Percentiles rank a stretch among this genome's conserved stretches.
Conservation (phyloP, 2,888 invertebrate genomes). For the Drosophila quasianomalipes region DNA sequence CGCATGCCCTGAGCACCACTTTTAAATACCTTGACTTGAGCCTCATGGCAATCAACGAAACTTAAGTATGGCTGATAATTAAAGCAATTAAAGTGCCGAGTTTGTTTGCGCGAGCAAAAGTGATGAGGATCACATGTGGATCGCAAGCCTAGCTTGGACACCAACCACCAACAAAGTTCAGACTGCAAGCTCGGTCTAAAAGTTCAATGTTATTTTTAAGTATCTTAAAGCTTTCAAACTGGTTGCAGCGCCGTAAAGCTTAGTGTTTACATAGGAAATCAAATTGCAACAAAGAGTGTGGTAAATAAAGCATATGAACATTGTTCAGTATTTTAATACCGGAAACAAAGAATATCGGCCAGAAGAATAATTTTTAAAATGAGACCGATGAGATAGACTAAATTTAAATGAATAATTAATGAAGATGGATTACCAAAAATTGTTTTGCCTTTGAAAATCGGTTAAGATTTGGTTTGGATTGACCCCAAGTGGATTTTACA, state of each 20-base stretch:
- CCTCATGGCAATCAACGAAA: conserved; percentile 41
- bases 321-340: conserved; percentile 11
- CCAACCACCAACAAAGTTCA: conserved; percentile 29
- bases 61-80: conserved; percentile 15
- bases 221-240: conserved; percentile 24
- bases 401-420: background rate
- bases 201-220: conserved; percentile 19
- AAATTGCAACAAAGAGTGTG: conserved; percentile 22
- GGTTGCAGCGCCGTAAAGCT: background rate
- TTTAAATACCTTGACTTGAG: conserved; percentile 37
- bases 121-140: conserved; percentile 37
- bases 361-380: background rate
- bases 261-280: conserved; percentile 42
- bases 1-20: conserved; percentile 22
- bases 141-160: conserved; percentile 30
- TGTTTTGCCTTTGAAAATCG: background rate
- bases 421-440: background rate
- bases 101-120: conserved; percentile 15
- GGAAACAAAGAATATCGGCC: background rate
- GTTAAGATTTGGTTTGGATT: background rate
- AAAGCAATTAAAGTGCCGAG: conserved; percentile 36
- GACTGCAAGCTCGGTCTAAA: conserved; percentile 42
- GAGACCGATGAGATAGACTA: background rate
- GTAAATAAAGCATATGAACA: conserved; percentile 21
- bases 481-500: background rate